phyloP scores from a whole-genome alignment of 2,113 vertebrate species.

The Hippocampus zosterae region DNA sequence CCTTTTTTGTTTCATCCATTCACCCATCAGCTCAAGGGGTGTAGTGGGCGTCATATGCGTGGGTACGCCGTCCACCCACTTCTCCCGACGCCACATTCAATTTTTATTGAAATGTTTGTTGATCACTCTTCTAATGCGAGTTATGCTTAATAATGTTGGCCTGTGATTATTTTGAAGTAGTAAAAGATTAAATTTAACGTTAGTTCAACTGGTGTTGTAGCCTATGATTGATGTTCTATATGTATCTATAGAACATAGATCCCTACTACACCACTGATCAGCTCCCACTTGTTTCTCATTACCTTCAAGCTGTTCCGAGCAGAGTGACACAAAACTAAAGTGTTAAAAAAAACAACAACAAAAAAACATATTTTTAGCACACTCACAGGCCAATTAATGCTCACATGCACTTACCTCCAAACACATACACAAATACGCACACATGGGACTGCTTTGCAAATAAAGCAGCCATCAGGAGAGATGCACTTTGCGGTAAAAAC shows the following conservation, averaged over 20 bases:
- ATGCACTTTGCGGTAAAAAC: constrained; percentile 15
- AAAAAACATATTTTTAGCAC: constrained; percentile 52
- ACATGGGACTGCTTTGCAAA: not conserved
- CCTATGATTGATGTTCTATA: too few relatives aligned
- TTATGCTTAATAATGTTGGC: too few relatives aligned
- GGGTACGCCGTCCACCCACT: too few relatives aligned
- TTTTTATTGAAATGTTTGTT: too few relatives aligned
- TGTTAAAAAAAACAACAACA: constrained; percentile 46
- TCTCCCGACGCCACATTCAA: too few relatives aligned
- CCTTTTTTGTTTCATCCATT: not conserved
- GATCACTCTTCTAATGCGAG: too few relatives aligned
- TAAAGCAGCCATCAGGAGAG: not conserved
- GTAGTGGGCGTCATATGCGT: too few relatives aligned
- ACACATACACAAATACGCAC: constrained; percentile 1
- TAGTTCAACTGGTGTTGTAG: too few relatives aligned
- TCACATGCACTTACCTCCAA: not conserved
- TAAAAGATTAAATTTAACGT: too few relatives aligned
- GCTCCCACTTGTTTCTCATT: not conserved
- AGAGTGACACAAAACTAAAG: constrained; percentile 37
- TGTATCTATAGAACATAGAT: too few relatives aligned
- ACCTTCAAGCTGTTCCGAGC: constrained; percentile 52
- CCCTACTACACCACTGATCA: not conserved
- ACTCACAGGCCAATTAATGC: constrained; percentile 16
- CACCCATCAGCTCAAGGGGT: constrained; percentile 15
- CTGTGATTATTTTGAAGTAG: too few relatives aligned